Evolutionary conservation across 1,140 invertebrate species (phyloP).

Genomic region (Sycophila sp.): DNA sequence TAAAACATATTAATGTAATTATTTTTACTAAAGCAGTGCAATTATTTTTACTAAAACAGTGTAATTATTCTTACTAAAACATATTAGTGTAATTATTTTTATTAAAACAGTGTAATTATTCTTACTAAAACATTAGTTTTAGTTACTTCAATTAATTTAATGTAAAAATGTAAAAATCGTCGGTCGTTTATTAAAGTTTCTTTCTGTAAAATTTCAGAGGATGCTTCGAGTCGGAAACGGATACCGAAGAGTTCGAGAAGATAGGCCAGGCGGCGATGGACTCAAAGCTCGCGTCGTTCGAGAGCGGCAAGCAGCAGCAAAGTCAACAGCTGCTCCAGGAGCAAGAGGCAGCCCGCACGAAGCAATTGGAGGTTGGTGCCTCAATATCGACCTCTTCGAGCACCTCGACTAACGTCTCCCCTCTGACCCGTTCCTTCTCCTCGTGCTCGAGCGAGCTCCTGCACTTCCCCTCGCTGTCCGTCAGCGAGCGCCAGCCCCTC

Average conservation of each 20-base stretch:
- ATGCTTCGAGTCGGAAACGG: slow-evolving; percentile 82
- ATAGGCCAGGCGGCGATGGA: slow-evolving; percentile 72
- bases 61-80: no score
- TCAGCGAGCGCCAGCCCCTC: slow-evolving; percentile 51
- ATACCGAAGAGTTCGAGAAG: slow-evolving; percentile 86
- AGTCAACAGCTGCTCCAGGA: no score
- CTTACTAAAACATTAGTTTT: no score
- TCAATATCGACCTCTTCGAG: slow-evolving; percentile 56
- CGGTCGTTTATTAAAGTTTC: slow-evolving; percentile 15
- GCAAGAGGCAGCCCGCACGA: no score
- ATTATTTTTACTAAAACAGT: no score
- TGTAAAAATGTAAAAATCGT: no score
- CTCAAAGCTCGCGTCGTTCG: slow-evolving; percentile 57
- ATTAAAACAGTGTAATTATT: no score
- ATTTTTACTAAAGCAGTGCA: no score
- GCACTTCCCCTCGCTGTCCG: slow-evolving; percentile 55
- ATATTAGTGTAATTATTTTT: no score
- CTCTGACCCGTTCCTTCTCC: slow-evolving; percentile 55
- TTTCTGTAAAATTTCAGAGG: slow-evolving; percentile 59
- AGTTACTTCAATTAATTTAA: no score
- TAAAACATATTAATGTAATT: no score
- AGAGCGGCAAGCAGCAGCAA: slow-evolving; percentile 44
- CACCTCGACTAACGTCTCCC: slow-evolving; percentile 59
- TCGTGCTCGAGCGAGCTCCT: slow-evolving; percentile 56
- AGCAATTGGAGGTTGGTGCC: slow-evolving; percentile 66